Base-by-base conservation (phyloP, 2,113 vertebrate species). In the Haemorhous mexicanus region DNA sequence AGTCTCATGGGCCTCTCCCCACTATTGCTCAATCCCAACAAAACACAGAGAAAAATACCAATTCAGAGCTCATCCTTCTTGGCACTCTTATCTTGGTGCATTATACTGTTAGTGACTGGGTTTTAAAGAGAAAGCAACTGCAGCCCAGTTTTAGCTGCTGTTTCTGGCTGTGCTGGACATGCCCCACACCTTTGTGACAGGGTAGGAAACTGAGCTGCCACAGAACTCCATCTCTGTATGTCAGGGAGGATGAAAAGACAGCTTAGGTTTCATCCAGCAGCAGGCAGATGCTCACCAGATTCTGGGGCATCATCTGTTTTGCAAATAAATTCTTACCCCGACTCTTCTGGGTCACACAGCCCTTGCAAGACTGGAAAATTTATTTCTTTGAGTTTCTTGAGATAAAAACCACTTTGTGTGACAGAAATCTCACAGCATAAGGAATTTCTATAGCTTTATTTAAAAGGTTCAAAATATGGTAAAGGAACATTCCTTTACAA, bases 141-240 rank as follows among this genome's bases (percentile, higher is more conserved):
- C 35, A 81, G 35, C 3, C 9, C 32, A 23, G 16, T 13, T 73
- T 49, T 17, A 44, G 13, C 4, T 50, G 24, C 13, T 49, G 0
- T 41, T 81, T 20, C 49, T 68, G 39, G 33, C 39, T 50, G 9
- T 55, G n/a, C 44, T 63, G 68, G 83, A 12, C 7, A 2, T 21
- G n/a, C 6, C 13, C 32, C 8, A 7, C 0, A 0, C 16, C 32
- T 41, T 6, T 59, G 30, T 0, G 1, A 18, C 9, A 10, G 43
- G 13, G 9, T 52, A 43, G 43, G n/a, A 70, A 84, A 39, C 3
- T 0, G 2, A 62, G 21, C 28, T 77, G 69, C n/a, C 49, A 6
- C 28, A 30, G 11, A 20, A 43, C 13, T 41, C 43, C 11, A 11
- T 3, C 22, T 73, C 44, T 69, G 44, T 16, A 5, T 14, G 46